A percentile compares a stretch with the other conserved stretches of the same genome.
Evolutionary conservation across 2,113 vertebrate species (phyloP).

Genomic region (Pomatostomus ruficeps): DNA sequence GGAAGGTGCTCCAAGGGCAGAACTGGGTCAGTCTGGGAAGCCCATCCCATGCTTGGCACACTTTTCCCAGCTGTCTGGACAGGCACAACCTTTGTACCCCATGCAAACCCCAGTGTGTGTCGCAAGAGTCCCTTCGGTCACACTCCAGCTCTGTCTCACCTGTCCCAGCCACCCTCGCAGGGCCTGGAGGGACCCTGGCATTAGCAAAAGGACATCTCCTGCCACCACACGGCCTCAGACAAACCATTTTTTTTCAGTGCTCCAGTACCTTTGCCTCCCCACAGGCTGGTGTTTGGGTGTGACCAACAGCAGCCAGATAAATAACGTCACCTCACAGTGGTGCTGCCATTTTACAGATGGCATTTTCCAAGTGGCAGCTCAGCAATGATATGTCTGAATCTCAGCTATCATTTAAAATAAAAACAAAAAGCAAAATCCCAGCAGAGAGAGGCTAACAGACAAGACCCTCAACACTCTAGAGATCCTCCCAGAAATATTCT

Average conservation of each 20-base stretch:
- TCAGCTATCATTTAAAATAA: not conserved
- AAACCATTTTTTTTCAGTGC: not conserved
- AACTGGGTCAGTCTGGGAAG: not conserved
- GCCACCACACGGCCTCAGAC: not conserved
- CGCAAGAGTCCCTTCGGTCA: rapidly evolving
- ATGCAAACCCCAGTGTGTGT: not conserved
- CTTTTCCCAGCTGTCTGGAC: not conserved
- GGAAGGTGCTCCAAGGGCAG: not conserved
- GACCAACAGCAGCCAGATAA: not conserved
- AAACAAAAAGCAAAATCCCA: not conserved
- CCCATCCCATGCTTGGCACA: rapidly evolving
- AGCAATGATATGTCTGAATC: not conserved
- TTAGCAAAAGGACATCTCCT: not conserved
- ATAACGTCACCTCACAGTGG: not conserved
- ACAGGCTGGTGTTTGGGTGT: not conserved
- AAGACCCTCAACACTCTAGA: not conserved
- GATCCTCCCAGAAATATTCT: not conserved
- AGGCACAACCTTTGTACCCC: not conserved
- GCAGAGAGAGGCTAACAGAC: not conserved
- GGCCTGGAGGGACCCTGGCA: not conserved
- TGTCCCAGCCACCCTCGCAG: not conserved
- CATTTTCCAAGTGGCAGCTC: not conserved
- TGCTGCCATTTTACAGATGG: not conserved
- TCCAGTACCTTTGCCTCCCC: not conserved
- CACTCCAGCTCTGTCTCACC: not conserved